Base-by-base conservation (phyloP, 2,797 vertebrate species). In the Fratercula arctica region DNA sequence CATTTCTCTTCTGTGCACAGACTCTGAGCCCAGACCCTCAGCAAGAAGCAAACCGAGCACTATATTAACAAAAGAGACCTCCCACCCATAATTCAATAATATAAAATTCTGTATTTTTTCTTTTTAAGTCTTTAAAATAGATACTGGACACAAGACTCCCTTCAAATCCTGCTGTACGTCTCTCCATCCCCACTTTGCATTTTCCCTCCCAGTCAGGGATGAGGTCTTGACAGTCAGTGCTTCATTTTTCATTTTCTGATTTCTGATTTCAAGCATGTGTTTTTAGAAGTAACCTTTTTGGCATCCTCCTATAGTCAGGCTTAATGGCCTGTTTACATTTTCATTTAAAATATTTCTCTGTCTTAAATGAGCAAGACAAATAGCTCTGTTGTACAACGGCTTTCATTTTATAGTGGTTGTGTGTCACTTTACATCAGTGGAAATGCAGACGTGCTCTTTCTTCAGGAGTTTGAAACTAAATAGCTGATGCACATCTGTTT, bases 381-480 rank as follows among this genome's bases (percentile, higher is more conserved):
- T 72, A 82, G 29, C n/a, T 39, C 43, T 31, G 28, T 87, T 57
- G 45, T 70, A 70, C 16, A 84, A 29, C 24, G 45, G 48, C 7
- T 91, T 91, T 85, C 10, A 60, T 76, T 89, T 77, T 88, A 39
- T 9, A 19, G 73, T 46, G 10, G 10, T 45, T 83, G 39, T 28
- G 19, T 89, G 76, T 85, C 84, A 50, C 74, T 92, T 96, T 48
- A 6, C 69, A 80, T 90, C 77, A 45, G 61, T 67, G 54, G 63
- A 96, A 95, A 83, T 31, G 53, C 56, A 90, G 84, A 70, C 13
- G 0, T 24, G 12, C 20, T 94, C 76, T 76, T 95, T 75, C 81
- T 89, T 79, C 75, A 61, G 85, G 59, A 48, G 15, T 88, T 73
- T 89, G 78, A 96, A 97, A 95, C 60, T 85, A 92, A 96, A 94